Evolutionary conservation across 2,113 vertebrate species (phyloP), one percentile per base, ranked within the genome.

Genomic region (Hemichromis elongatus): DNA sequence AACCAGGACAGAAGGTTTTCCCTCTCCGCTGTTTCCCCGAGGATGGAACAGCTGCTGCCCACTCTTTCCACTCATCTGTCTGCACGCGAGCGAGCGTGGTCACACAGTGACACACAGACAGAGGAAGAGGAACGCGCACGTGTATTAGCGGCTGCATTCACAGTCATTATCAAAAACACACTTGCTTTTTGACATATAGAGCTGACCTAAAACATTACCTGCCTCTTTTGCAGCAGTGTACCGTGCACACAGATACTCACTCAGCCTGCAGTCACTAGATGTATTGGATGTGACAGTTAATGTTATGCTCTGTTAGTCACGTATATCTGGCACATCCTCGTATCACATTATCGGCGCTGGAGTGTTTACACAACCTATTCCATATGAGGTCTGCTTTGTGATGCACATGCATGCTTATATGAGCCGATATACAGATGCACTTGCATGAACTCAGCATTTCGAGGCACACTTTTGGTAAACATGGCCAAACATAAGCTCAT

Each of bases 261-360:
- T 77, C 57, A n/a, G 75, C 63, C 83, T 68, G 56, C 53, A 86
- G 75, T 84, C 75, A 68, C 75, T 24, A 66, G 87, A 92, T 80
- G 57, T 84, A 92, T 92, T 84, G 70, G 95, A 95, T 95, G 88
- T 93, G 92, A 95, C 91, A 92, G 85, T 57, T 88, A 93, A 89
- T 94, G 87, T 92, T 85, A 77, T 89, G 93, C 86, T 89, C 85
- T 90, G 88, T 93, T 93, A 92, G 81, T 92, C 94, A 91, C 90
- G 21, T 78, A 79, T 90, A 82, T 75, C 11, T 79, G 77, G 59
- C 35, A 66, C 78, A 92, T 94, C 82, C 88, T 73, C 56, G 55
- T 77, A 80, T 84, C 86, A 68, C 87, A 78, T 79, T 82, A 79
- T 92, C 87, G 84, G 82, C 73, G 77, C 82, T 79, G 55, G 47